Base-by-base conservation (phyloP, 2,888 invertebrate species). In the Venusia cambrica region DNA sequence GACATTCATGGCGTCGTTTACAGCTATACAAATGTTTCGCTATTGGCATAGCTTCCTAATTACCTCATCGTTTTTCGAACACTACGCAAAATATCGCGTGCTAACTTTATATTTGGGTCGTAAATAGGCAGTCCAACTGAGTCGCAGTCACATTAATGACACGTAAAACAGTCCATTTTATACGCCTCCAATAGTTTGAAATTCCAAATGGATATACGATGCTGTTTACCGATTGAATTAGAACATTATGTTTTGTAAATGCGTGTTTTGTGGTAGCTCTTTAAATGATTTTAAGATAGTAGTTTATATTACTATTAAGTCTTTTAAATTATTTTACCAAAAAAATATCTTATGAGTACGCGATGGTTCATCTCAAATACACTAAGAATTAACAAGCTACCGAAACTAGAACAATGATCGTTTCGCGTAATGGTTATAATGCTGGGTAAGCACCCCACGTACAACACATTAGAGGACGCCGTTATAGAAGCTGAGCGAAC, bases 1-100 rank as follows among this genome's bases (percentile, higher is more conserved):
- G 80, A 83, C 83, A 80, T 18, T 12, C 10, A 17, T n/a, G n/a
- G 6, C 61, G 55, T 57, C 59, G n/a, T n/a, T 57, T 56, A 50
- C 11, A 6, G 38, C 35, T 7, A 17, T 11, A 21, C 18, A 35
- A 42, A 38, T 31, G 28, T 38, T 40, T 28, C 54, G 54, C 48
- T 51, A 62, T 65, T 71, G 65, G 63, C 71, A 69, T 74, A 61
- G 62, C 67, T 67, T 48, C 38, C 51, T 51, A 50, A 55, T 73
- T 63, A 66, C 68, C 58, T 74, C 73, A 73, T 48, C 51, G 20
- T 13, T 28, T 36, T 38, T 38, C 26, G 24, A 38, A 22, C 10
- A 35, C 35, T 27, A 35, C 30, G 36, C 38, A 38, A 37, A 28
- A 35, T 15, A 29, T 8, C 10, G 20, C 8, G 11, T 31, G 26